phyloP scores from a whole-genome alignment of 2,888 invertebrate species.

The Aphodius granarius region DNA sequence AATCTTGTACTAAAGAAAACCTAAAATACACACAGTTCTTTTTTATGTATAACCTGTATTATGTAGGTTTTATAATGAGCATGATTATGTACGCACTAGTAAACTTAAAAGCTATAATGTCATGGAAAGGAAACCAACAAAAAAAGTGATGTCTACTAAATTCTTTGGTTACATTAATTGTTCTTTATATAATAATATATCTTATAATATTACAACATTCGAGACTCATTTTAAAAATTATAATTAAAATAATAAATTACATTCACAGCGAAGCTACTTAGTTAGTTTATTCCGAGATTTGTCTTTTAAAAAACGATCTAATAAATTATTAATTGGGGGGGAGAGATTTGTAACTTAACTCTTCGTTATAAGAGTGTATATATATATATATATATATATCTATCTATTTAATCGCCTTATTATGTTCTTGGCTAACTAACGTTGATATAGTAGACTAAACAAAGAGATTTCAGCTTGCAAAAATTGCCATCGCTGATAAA shows the following conservation, averaged over 20 bases:
- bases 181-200: not conserved
- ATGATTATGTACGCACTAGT: not conserved
- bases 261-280: not conserved
- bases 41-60: not conserved
- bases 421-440: not conserved
- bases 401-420: not conserved
- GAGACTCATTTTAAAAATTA: not conserved
- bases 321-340: not conserved
- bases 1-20: not conserved
- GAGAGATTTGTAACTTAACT: not conserved
- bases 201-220: not conserved
- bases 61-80: not conserved
- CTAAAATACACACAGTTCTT: not conserved
- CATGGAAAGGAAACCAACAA: not conserved
- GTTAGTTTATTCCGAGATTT: too few relatives aligned
- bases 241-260: not conserved
- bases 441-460: not conserved
- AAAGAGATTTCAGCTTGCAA: constrained; percentile 3
- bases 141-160: not conserved
- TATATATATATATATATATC: not conserved
- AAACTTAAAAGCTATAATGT: not conserved
- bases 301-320: too few relatives aligned
- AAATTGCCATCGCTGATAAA: not conserved
- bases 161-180: not conserved
- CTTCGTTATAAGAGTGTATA: too few relatives aligned